A percentile compares a stretch with the other conserved stretches of the same genome.
phyloP scores from a whole-genome alignment of 2,888 invertebrate genomes.

The Adineta ricciae region DNA sequence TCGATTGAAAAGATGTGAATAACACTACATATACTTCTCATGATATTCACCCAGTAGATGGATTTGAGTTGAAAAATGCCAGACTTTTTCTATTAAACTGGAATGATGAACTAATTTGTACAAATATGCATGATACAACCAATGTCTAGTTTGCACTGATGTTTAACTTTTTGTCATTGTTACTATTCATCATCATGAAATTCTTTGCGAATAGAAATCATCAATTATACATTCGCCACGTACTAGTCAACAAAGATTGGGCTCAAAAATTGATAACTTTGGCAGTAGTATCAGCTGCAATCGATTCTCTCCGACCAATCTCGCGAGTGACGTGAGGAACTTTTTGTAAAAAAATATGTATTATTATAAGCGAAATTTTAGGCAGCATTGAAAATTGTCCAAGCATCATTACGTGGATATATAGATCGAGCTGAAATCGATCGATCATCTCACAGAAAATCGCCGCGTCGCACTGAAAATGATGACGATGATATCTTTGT shows the following conservation, averaged over 20 bases:
- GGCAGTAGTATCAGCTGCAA: background rate
- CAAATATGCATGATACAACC: background rate
- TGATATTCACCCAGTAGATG: too few relatives aligned
- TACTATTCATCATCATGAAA: too few relatives aligned
- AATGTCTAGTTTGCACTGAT: too few relatives aligned
- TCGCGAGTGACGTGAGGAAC: background rate
- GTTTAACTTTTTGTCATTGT: too few relatives aligned
- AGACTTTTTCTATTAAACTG: too few relatives aligned
- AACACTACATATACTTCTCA: too few relatives aligned
- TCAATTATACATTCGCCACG: background rate
- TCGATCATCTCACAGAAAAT: background rate
- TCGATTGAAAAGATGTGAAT: background rate
- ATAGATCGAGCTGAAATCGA: background rate
- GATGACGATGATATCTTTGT: background rate
- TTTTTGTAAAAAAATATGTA: background rate
- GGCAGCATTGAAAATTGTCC: background rate
- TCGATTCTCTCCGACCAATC: background rate
- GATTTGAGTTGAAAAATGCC: too few relatives aligned
- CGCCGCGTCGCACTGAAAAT: background rate
- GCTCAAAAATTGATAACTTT: background rate
- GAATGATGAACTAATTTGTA: too few relatives aligned
- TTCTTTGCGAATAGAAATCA: background rate
- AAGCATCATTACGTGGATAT: background rate
- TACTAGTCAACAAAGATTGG: too few relatives aligned
- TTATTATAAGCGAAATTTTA: background rate